Conservation (phyloP, 2,888 invertebrate species). For the Pollenia amentaria region DNA sequence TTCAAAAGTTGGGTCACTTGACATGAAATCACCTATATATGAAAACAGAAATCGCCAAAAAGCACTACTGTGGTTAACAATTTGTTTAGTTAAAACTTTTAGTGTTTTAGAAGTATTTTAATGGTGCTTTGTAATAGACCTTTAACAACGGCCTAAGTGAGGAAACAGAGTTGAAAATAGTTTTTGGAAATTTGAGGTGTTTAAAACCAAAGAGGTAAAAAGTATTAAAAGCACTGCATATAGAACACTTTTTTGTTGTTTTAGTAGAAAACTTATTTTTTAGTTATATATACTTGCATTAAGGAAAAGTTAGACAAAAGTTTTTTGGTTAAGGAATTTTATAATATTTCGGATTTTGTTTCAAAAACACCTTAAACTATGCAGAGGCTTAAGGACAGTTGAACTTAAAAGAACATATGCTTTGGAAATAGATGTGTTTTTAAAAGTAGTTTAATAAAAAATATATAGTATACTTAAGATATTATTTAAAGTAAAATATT, state of each 20-base stretch:
- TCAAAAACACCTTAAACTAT: slow-evolving; percentile 7
- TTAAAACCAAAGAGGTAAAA: background rate
- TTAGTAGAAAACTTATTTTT: background rate
- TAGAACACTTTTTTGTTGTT: background rate
- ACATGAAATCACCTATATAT: no score
- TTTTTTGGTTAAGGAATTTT: background rate
- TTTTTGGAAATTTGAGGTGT: background rate
- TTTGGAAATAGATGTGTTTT: background rate
- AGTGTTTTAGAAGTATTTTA: slow-evolving; percentile 3
- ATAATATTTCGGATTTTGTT: background rate
- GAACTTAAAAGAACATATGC: background rate
- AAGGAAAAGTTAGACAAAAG: background rate
- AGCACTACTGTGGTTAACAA: background rate
- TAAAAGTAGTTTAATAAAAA: background rate
- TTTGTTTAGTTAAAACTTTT: slow-evolving; percentile 26
- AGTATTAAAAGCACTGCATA: background rate
- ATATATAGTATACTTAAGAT: no score
- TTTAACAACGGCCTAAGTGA: slow-evolving; percentile 19
- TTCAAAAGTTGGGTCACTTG: no score
- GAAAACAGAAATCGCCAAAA: background rate
- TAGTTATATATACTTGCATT: background rate
- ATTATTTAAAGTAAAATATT: no score
- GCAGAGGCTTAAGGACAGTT: background rate
- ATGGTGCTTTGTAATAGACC: background rate
- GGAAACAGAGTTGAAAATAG: slow-evolving; percentile 39